Evolutionary conservation across 2,113 vertebrate genomes (phyloP), one percentile per base, ranked within the genome.

Genomic region (Bostrychus sinensis): DNA sequence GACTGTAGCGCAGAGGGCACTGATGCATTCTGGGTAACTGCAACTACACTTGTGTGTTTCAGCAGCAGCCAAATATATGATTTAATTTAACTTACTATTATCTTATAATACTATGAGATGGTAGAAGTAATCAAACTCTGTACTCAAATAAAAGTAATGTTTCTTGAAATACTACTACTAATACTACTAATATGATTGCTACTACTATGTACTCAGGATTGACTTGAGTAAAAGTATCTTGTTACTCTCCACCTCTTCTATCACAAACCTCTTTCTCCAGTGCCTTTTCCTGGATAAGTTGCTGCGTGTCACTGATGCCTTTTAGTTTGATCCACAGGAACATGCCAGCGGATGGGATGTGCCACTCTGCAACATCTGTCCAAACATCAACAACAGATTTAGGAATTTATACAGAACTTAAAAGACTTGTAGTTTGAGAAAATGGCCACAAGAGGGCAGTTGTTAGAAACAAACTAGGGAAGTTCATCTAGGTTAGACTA

Each of bases 251-350:
- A n/a, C n/a, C n/a, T n/a, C n/a, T n/a, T 32, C 1, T 32, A 8
- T 7, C 30, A 1, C 71, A 30, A 88, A 97, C 96, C 93, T 96
- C 93, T 73, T 95, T 98, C 77, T 96, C 88, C 80, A 97, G 53
- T 16, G 95, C 96, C 78, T 94, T 97, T 83, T 97, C 88, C 92
- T 89, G 93, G 60, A 97, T 95, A 73, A 97, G 85, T 68, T 92
- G 81, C 37, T 93, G 91, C 26, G 92, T 94, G 57, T 99, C 94
- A 25, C 89, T 34, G 76, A 98, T 62, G 59, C 91, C 94, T 72
- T 94, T 98, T 19, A 99, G 86, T 87, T 94, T 96, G 80, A 99
- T 87, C 97, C 97, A 99, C 20, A 98, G 81, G 86, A 99, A 99
- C 96, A 99, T 95, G 61, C 96, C 96, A 9, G 95, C 96, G 19